phyloP scores from a whole-genome alignment of 2,113 vertebrate species.

The Guaruba guarouba region DNA sequence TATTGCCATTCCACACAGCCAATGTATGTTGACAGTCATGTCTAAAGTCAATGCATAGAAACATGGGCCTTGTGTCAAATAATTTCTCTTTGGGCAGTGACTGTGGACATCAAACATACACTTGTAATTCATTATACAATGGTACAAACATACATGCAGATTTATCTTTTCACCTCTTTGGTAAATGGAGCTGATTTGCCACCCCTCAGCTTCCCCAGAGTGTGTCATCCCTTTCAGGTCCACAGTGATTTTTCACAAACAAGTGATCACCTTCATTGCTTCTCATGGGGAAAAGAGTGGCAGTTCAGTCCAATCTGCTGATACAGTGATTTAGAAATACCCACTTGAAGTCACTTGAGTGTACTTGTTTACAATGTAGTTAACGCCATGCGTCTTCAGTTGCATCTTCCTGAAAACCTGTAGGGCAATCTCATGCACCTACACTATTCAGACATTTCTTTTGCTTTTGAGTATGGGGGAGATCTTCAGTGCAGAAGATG shows the following conservation, averaged over 20 bases:
- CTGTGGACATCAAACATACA: neutral
- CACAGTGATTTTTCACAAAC: neutral
- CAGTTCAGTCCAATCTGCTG: neutral
- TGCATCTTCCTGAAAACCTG: neutral
- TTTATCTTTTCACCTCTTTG: neutral
- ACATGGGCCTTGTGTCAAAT: neutral
- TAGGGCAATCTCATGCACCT: neutral
- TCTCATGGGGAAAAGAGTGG: neutral
- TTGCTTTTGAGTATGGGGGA: neutral
- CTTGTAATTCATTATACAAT: neutral
- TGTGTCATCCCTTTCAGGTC: neutral
- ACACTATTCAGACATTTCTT: neutral
- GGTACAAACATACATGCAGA: neutral
- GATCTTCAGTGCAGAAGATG: neutral
- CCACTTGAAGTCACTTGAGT: neutral
- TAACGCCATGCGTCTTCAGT: neutral
- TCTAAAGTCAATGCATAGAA: neutral
- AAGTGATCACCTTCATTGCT: neutral
- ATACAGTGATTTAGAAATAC: neutral
- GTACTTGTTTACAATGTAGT: neutral
- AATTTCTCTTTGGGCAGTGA: neutral
- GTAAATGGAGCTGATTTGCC: neutral
- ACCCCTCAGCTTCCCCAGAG: neutral
- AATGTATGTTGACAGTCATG: neutral
- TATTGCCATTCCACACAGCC: neutral